These are phyloP conservation scores for Coenonympha glycerion DNA, from an alignment of 2,888 invertebrate species.

Conservation along the genomic window DNA sequence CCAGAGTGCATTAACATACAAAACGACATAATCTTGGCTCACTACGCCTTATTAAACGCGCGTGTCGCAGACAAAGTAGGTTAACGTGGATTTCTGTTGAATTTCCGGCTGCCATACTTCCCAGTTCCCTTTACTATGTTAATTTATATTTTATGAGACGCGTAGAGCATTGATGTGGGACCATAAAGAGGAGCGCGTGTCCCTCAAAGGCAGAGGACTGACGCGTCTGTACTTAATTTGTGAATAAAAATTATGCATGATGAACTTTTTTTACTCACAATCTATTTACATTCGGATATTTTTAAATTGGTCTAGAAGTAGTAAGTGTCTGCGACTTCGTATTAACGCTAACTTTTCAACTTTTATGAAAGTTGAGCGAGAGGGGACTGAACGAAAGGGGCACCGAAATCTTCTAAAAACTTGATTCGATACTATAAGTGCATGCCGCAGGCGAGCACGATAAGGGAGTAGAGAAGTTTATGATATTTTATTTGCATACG, in stretches of 20 bases:
- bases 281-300: not conserved
- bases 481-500: no score
- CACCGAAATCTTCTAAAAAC: no score
- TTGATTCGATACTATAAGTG: no score
- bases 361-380: no score
- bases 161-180: not conserved
- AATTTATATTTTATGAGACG: slow-evolving; percentile 1
- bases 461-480: no score
- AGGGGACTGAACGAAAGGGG: no score
- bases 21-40: no score
- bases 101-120: not conserved
- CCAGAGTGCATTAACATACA: no score
- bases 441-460: no score
- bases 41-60: no score
- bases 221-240: not conserved
- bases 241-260: not conserved
- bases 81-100: not conserved
- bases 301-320: not conserved
- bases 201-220: not conserved
- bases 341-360: no score
- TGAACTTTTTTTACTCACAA: not conserved
- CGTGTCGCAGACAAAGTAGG: not conserved
- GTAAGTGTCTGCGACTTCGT: no score
- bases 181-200: not conserved
- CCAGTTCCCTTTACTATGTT: not conserved